Base-by-base conservation (phyloP, 2,888 invertebrate genomes). In the Diplazon laetatorius region DNA sequence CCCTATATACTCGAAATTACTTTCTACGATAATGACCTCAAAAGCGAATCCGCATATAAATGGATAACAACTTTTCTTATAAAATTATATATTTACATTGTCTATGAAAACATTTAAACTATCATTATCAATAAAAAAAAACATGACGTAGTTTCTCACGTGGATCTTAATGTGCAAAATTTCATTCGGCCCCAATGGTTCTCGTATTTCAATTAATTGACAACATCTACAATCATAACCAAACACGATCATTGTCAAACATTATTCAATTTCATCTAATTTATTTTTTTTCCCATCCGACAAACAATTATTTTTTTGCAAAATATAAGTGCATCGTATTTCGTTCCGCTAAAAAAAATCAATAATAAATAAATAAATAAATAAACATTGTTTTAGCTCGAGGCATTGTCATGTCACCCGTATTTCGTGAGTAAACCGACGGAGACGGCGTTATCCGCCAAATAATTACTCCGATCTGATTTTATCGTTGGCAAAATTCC, bases 381-480 rank as follows among this genome's bases (percentile, higher is more conserved):
- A n/a, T n/a, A n/a, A 35, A 30, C 35, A 10, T 30, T 22, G 22
- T 14, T 22, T 14, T 50, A 46, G 44, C 48, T 39, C 25, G 35
- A 20, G 48, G 20, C 44, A 71, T 71, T 71, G 18, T 16, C 42
- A 30, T 52, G 52, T 35, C 50, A 30, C 46, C 63, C 62, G 10
- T n/a, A n/a, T 60, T 68, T 20, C 16, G 18, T 42, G 39, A 55
- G n/a, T 42, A 44, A 14, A 30, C 42, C 52, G 74, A 68, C 70
- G 35, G 66, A 73, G 52, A 35, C 22, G n/a, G 63, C 63, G 60
- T 70, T 79, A 68, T 63, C 74, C 80, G 76, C 70, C 48, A 80
- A 85, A 84, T 86, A 86, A 86, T 87, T 85, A 82, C 82, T 72
- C 35, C 70, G 78, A 82, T 81, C 82, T 79, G 73, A 78, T 82